phyloP scores from a whole-genome alignment of 2,888 invertebrate genomes.

The Pterostichus niger region DNA sequence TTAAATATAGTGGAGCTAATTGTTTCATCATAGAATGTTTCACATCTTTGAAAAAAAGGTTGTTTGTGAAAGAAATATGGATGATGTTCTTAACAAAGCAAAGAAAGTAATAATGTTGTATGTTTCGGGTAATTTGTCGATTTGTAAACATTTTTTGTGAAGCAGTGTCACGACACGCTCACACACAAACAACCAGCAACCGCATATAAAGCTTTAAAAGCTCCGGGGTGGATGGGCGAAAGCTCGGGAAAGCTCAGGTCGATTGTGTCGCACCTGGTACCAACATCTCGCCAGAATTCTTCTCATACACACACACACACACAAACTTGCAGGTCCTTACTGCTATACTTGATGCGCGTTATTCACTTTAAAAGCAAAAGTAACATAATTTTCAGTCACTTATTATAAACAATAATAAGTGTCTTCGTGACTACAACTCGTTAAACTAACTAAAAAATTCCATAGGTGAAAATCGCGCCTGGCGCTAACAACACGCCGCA shows the following conservation, averaged over 20 bases:
- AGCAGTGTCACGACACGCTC: slow-evolving; percentile 23
- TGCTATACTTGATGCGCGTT: slow-evolving; percentile 27
- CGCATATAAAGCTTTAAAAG: slow-evolving; percentile 39
- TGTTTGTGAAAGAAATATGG: background rate
- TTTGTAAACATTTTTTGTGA: slow-evolving; percentile 42
- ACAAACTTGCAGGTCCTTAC: background rate
- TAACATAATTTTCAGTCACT: background rate
- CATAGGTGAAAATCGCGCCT: slow-evolving; percentile 62
- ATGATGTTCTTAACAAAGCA: background rate
- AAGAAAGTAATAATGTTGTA: slow-evolving; percentile 27
- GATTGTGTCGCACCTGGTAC: slow-evolving; percentile 62
- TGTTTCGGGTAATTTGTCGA: slow-evolving; percentile 24
- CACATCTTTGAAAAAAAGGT: background rate
- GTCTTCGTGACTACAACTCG: slow-evolving; percentile 9
- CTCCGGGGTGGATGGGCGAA: background rate
- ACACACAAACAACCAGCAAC: too few relatives aligned
- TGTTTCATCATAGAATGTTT: too few relatives aligned
- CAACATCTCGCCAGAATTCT: slow-evolving; percentile 53
- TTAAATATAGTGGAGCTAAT: too few relatives aligned
- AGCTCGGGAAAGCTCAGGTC: slow-evolving; percentile 51
- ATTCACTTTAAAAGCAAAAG: slow-evolving; percentile 34
- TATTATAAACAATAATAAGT: slow-evolving; percentile 1
- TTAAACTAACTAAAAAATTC: slow-evolving; percentile 47
- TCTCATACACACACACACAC: slow-evolving; percentile 51
- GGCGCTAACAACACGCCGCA: slow-evolving; percentile 23